Percentiles rank a stretch among this genome's conserved stretches.
phyloP scores from a whole-genome alignment of 2,797 vertebrate species.

The Tragelaphus eurycerus region DNA sequence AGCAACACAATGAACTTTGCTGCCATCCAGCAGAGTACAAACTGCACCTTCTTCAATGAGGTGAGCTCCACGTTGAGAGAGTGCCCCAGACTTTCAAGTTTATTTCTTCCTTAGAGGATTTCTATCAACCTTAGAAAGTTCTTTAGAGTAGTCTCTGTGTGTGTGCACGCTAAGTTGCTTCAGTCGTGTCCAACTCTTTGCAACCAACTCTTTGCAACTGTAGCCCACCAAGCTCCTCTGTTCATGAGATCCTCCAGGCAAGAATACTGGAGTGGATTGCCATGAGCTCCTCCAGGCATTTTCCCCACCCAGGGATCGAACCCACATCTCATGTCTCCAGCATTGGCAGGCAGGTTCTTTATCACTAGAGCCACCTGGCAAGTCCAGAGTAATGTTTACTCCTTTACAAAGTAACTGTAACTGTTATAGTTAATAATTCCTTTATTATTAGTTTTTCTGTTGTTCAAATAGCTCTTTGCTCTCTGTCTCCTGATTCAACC shows the following conservation, averaged over 20 bases:
- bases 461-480: background rate
- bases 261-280: background rate
- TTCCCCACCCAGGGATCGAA: background rate
- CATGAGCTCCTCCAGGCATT: background rate
- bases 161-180: background rate
- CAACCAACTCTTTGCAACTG: background rate
- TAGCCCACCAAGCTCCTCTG: background rate
- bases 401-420: background rate
- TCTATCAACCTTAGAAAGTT: background rate
- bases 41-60: background rate
- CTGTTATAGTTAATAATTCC: background rate
- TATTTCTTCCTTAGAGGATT: background rate
- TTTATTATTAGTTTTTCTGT: background rate
- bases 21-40: background rate
- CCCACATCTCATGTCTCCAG: background rate
- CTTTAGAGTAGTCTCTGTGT: background rate
- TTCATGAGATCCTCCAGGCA: background rate
- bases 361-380: background rate
- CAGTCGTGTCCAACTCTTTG: background rate
- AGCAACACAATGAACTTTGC: background rate
- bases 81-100: background rate
- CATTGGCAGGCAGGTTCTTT: background rate
- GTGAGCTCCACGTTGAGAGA: background rate
- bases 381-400: background rate
- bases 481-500: background rate